Conservation (phyloP, 1,140 invertebrate species). For the Trachymyrmex septentrionalis region DNA sequence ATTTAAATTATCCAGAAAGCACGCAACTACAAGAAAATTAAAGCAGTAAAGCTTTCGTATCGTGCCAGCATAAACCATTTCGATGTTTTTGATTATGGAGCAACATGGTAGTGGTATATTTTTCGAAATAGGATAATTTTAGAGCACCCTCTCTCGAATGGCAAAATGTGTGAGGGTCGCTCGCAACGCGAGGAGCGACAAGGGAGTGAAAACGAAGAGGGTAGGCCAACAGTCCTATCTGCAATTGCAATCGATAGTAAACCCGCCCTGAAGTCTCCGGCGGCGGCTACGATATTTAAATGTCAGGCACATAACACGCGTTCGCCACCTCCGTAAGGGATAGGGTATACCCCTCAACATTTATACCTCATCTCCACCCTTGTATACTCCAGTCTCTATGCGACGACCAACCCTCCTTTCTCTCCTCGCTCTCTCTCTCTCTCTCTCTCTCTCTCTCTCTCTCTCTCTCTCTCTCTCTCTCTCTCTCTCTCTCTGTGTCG, state of each 20-base stretch:
- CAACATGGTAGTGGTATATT: conserved; percentile 14
- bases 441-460: too few species aligned
- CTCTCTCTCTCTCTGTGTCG: too few species aligned
- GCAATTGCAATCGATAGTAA: conserved; percentile 80
- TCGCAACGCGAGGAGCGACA: not conserved
- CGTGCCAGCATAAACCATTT: not conserved
- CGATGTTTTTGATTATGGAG: conserved; percentile 3
- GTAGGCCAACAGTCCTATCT: conserved; percentile 73
- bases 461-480: too few species aligned
- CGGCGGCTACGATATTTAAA: conserved; percentile 84
- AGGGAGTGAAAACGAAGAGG: conserved; percentile 46
- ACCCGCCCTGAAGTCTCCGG: conserved; percentile 55
- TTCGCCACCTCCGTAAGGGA: conserved; percentile 75
- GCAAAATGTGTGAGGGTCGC: not conserved
- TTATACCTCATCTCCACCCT: conserved; percentile 74
- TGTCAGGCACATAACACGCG: conserved; percentile 84
- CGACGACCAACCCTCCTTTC: conserved; percentile 40
- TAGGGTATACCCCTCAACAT: conserved; percentile 78
- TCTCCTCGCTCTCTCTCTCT: not conserved
- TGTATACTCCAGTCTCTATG: conserved; percentile 42
- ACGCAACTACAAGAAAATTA: not conserved
- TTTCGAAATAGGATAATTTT: conserved; percentile 55
- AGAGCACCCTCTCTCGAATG: not conserved
- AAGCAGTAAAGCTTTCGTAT: conserved; percentile 23
- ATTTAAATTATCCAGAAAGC: not conserved